A percentile compares a stretch with the other conserved stretches of the same genome.
phyloP scores from a whole-genome alignment of 1,140 invertebrate genomes.

The Pomacea maculata region DNA sequence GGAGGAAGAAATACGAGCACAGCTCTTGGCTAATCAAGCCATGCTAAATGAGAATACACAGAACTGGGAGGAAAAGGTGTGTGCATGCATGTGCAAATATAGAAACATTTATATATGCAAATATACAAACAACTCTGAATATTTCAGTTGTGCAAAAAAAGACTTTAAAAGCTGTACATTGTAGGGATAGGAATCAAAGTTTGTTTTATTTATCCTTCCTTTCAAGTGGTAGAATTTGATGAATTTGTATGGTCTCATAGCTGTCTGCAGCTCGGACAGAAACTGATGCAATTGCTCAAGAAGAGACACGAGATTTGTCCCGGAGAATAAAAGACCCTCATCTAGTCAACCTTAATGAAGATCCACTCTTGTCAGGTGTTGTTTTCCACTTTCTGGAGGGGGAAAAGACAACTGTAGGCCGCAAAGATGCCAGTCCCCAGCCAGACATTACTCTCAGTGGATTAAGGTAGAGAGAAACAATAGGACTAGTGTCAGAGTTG shows the following conservation, averaged over 20 bases:
- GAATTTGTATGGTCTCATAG: conserved; percentile 26
- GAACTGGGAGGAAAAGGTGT: conserved; percentile 62
- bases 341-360: conserved; percentile 65
- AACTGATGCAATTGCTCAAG: conserved; percentile 40
- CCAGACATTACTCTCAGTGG: conserved; percentile 63
- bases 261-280: conserved; percentile 51
- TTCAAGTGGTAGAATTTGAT: not conserved
- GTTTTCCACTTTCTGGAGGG: conserved; percentile 61
- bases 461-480: conserved; percentile 49
- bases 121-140: not conserved
- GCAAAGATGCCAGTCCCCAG: conserved; percentile 57
- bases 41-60: conserved; percentile 49
- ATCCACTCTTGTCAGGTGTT: conserved; percentile 65
- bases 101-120: not conserved
- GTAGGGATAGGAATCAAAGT: not conserved
- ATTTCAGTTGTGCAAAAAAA: not conserved
- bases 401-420: conserved; percentile 58
- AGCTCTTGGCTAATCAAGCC: conserved; percentile 62
- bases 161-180: too few species aligned
- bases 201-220: not conserved
- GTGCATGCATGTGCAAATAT: not conserved
- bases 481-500: not conserved
- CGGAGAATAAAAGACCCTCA: conserved; percentile 55
- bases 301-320: conserved; percentile 29
- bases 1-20: conserved; percentile 64